Percentiles rank a stretch among this genome's conserved stretches.
phyloP scores from a whole-genome alignment of 2,888 invertebrate species.

The Octodonta nipae region DNA sequence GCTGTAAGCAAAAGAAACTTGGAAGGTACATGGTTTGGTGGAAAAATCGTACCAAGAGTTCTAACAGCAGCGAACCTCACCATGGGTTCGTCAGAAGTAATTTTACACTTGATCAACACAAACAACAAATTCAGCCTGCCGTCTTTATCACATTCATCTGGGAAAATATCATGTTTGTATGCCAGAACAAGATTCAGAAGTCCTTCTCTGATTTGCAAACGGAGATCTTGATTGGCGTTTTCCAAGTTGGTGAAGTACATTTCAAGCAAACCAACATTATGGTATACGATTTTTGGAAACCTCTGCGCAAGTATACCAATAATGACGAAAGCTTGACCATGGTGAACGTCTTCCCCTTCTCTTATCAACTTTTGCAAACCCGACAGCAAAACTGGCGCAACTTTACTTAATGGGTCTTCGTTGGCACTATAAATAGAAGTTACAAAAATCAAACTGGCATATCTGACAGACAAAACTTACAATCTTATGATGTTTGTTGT shows the following conservation, averaged over 20 bases:
- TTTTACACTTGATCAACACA: conserved; percentile 58
- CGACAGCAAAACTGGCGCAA: conserved; percentile 57
- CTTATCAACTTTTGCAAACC: conserved; percentile 59
- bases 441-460: neutral
- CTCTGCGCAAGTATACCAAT: conserved; percentile 54
- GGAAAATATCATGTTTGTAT: conserved; percentile 28
- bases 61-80: conserved; percentile 72
- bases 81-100: conserved; percentile 63
- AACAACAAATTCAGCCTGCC: conserved; percentile 30
- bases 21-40: conserved; percentile 66
- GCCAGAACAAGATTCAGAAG: conserved; percentile 29
- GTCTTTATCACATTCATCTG: conserved; percentile 28
- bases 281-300: conserved; percentile 49
- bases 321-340: conserved; percentile 60
- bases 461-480: neutral
- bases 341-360: conserved; percentile 49
- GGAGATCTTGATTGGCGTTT: conserved; percentile 32
- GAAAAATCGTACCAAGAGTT: conserved; percentile 70
- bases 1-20: conserved; percentile 69
- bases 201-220: conserved; percentile 32
- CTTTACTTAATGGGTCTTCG: conserved; percentile 45
- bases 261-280: conserved; percentile 48
- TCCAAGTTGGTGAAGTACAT: conserved; percentile 39
- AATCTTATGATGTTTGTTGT: conserved; percentile 63
- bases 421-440: conserved; percentile 40